phyloP scores from a whole-genome alignment of 2,888 invertebrate genomes.

The Folsomia candida region DNA sequence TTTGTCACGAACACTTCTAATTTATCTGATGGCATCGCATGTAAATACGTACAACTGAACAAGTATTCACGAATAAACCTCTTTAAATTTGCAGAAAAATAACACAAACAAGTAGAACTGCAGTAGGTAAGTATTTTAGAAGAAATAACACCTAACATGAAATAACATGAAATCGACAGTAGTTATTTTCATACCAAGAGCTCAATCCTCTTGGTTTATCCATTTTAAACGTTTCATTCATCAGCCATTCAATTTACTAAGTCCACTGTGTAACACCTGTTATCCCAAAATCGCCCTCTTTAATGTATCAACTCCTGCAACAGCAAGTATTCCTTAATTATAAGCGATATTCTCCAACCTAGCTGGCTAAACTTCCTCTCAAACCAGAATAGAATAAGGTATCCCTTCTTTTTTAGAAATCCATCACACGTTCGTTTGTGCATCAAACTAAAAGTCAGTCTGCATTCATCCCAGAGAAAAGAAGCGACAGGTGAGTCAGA shows the following conservation, averaged over 20 bases:
- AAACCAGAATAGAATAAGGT: too few species aligned
- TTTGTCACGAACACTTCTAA: neutral
- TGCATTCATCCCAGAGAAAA: neutral
- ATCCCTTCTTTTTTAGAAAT: neutral
- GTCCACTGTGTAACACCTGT: neutral
- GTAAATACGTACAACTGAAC: too few species aligned
- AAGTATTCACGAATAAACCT: neutral
- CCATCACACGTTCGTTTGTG: neutral
- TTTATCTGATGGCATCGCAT: neutral
- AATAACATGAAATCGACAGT: too few species aligned
- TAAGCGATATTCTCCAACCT: neutral
- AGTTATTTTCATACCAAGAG: too few species aligned
- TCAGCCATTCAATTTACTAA: neutral
- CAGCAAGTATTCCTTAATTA: neutral
- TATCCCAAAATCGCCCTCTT: neutral
- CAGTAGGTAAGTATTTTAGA: neutral
- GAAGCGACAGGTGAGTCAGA: conserved; percentile 1
- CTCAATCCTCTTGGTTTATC: too few species aligned
- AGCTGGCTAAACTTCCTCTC: too few species aligned
- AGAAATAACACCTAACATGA: too few species aligned
- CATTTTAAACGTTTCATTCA: neutral
- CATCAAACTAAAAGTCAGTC: neutral
- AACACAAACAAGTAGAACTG: neutral
- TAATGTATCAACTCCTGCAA: neutral
- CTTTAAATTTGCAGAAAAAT: neutral